phyloP scores from a whole-genome alignment of 1,140 invertebrate genomes.

The Ceratina australensis region DNA sequence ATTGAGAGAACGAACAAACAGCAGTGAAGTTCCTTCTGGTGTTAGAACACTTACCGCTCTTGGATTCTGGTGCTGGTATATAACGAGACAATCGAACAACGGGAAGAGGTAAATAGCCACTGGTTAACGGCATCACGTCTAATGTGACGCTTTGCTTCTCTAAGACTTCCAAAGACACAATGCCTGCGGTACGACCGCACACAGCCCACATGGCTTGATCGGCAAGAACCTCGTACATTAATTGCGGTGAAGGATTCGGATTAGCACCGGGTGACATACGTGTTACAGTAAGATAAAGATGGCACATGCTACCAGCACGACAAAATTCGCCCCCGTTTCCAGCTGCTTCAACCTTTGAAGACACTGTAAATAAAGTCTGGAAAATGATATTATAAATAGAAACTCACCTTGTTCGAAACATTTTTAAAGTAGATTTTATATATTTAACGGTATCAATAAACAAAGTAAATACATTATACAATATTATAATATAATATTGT shows the following conservation, averaged over 20 bases:
- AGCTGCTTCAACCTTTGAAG: slow-evolving; percentile 88
- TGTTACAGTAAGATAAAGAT: slow-evolving; percentile 88
- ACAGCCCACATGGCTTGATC: slow-evolving; percentile 96
- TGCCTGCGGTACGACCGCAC: slow-evolving; percentile 91
- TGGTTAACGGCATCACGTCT: slow-evolving; percentile 94
- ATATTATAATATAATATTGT: neutral
- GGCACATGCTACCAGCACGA: slow-evolving; percentile 92
- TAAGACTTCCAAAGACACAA: slow-evolving; percentile 87
- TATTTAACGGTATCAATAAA: slow-evolving; percentile 25
- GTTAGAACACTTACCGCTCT: slow-evolving; percentile 80
- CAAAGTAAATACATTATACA: slow-evolving; percentile 26
- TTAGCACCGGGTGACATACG: slow-evolving; percentile 77
- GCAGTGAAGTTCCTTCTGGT: neutral
- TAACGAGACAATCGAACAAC: slow-evolving; percentile 94
- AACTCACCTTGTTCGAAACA: slow-evolving; percentile 51
- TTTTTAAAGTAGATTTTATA: slow-evolving; percentile 29
- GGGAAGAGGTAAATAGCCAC: slow-evolving; percentile 93
- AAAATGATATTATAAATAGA: slow-evolving; percentile 68
- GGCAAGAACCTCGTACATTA: slow-evolving; percentile 96
- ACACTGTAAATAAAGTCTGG: slow-evolving; percentile 90
- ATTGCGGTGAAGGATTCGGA: slow-evolving; percentile 80
- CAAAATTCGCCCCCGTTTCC: slow-evolving; percentile 93
- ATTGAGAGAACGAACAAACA: neutral
- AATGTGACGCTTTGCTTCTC: slow-evolving; percentile 88
- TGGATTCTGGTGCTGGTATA: slow-evolving; percentile 87